Conservation (phyloP, 2,113 vertebrate genomes). For the Scolopax mira region DNA sequence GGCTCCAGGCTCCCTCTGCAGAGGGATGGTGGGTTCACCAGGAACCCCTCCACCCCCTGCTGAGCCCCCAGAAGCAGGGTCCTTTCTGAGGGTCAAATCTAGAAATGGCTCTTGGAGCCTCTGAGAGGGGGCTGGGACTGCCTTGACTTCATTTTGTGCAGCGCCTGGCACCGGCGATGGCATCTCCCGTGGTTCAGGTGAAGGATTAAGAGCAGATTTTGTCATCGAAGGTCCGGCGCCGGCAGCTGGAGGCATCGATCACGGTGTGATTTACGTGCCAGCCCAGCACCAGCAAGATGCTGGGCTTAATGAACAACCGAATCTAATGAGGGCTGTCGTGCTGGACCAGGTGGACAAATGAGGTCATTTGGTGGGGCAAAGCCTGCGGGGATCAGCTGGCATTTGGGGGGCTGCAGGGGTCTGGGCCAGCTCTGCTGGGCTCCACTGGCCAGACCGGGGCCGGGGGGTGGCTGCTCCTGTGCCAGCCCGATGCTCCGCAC, state of each 20-base stretch:
- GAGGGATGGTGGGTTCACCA: not conserved
- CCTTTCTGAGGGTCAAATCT: not conserved
- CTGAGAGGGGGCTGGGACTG: fast-evolving
- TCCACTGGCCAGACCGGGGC: not conserved
- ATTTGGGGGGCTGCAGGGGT: not conserved
- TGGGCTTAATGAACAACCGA: not conserved
- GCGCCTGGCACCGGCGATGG: fast-evolving
- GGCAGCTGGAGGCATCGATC: not conserved
- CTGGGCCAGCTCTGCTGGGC: fast-evolving
- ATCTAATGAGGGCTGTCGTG: not conserved
- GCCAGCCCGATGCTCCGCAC: not conserved
- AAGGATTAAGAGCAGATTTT: not conserved
- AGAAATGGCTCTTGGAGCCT: not conserved
- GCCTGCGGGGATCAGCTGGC: not conserved
- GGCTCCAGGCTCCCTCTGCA: not conserved
- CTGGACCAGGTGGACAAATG: not conserved
- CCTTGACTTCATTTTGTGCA: not conserved
- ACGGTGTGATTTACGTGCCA: not conserved
- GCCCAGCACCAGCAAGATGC: not conserved
- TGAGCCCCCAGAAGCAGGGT: not conserved
- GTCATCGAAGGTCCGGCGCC: not conserved
- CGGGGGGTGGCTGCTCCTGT: not conserved
- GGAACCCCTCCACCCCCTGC: not conserved
- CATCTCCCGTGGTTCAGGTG: fast-evolving
- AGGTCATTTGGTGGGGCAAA: not conserved